Evolutionary conservation across 2,888 invertebrate genomes (phyloP).

Genomic region (Drosophila cognata): DNA sequence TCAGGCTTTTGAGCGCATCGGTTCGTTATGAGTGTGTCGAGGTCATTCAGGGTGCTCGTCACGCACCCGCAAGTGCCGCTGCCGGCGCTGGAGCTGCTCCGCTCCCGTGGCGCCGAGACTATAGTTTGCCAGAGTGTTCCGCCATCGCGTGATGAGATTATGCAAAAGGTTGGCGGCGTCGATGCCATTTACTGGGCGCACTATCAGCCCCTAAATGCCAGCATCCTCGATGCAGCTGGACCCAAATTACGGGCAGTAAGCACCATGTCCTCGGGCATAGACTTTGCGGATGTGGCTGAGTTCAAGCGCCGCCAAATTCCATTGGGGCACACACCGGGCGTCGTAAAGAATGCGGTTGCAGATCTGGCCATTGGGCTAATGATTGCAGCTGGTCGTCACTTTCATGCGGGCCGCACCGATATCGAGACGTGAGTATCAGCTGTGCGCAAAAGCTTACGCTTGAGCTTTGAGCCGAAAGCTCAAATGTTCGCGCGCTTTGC

Average conservation of each 20-base stretch:
- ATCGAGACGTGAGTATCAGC: conserved; percentile 86
- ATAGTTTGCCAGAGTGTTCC: conserved; percentile 81
- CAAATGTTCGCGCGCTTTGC: background rate
- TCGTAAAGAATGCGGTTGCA: conserved; percentile 91
- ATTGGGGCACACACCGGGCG: conserved; percentile 92
- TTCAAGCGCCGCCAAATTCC: conserved; percentile 89
- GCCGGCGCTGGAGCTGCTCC: conserved; percentile 88
- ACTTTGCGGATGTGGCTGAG: conserved; percentile 91
- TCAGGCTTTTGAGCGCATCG: background rate
- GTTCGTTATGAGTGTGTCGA: conserved; percentile 54
- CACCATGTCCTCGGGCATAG: conserved; percentile 94
- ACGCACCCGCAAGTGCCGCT: conserved; percentile 89
- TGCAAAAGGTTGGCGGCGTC: conserved; percentile 79
- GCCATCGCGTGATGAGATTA: conserved; percentile 78
- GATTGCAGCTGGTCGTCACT: conserved; percentile 90
- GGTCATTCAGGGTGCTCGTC: conserved; percentile 87
- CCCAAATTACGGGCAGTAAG: conserved; percentile 90
- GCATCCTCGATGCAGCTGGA: conserved; percentile 85
- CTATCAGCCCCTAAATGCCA: conserved; percentile 81
- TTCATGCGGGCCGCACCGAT: conserved; percentile 90
- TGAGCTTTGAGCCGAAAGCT: conserved; percentile 39
- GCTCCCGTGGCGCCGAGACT: conserved; percentile 85
- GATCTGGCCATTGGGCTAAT: conserved; percentile 92
- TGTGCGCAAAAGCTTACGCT: conserved; percentile 40
- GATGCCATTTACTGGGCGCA: conserved; percentile 84